Percentiles rank a stretch among this genome's conserved stretches.
These are phyloP conservation scores for Pygmarrhopalites habei DNA, from an alignment of 1,140 invertebrate genomes.

Conservation along the genomic window DNA sequence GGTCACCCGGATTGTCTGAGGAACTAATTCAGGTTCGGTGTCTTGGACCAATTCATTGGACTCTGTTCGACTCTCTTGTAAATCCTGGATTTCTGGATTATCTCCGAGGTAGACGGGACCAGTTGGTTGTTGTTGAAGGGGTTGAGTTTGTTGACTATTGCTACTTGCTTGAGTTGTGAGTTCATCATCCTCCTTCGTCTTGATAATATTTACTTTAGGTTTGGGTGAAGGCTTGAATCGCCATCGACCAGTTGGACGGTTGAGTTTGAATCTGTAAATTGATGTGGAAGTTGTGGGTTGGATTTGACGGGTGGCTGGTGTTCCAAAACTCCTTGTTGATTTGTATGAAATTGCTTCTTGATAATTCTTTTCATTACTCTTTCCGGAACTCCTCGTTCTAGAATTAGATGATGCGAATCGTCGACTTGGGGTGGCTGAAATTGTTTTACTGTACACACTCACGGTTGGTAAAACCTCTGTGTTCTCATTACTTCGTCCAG, in stretches of 20 bases:
- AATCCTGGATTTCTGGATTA: constrained; percentile 21
- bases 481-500: neutral
- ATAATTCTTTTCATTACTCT: constrained; percentile 10
- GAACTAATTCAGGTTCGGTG: constrained; percentile 24
- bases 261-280: constrained; percentile 65
- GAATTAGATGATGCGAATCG: constrained; percentile 19
- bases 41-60: constrained; percentile 36
- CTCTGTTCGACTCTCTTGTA: constrained; percentile 32
- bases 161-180: constrained; percentile 26
- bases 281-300: constrained; percentile 47
- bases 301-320: constrained; percentile 26
- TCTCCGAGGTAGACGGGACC: constrained; percentile 21
- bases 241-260: constrained; percentile 65
- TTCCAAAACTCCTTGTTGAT: constrained; percentile 17
- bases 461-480: constrained; percentile 23
- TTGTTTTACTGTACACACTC: constrained; percentile 30
- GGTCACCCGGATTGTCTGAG: constrained; percentile 47
- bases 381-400: neutral
- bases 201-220: constrained; percentile 71
- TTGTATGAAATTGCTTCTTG: constrained; percentile 11
- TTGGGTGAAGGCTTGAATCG: constrained; percentile 80
- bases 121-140: neutral
- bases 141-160: constrained; percentile 16
- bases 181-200: constrained; percentile 50
- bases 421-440: constrained; percentile 32